Evolutionary conservation across 2,113 vertebrate species (phyloP).

Genomic region (Rhombomys opimus): DNA sequence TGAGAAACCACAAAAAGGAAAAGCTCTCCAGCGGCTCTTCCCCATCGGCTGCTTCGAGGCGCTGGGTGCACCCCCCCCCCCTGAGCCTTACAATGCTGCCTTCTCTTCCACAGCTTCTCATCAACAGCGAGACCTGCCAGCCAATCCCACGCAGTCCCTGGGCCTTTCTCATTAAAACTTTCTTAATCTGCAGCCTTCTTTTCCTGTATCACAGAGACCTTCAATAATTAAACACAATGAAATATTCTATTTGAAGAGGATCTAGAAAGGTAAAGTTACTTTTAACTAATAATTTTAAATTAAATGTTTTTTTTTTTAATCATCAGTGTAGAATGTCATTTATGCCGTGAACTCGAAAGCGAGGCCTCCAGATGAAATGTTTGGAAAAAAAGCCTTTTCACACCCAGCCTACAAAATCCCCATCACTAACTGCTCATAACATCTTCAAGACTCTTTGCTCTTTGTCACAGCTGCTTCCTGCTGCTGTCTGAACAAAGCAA

Average conservation of each 20-base stretch:
- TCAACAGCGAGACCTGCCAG: neutral
- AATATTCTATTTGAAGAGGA: slow-evolving; percentile 58
- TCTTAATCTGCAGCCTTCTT: neutral
- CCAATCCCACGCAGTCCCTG: neutral
- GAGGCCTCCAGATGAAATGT: neutral
- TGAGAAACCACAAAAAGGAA: neutral
- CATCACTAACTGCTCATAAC: neutral
- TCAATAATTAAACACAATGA: slow-evolving; percentile 35
- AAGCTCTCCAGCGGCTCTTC: neutral
- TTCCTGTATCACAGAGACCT: neutral
- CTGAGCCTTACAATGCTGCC: neutral
- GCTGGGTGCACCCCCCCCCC: no score
- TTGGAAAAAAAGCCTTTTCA: neutral
- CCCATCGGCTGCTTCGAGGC: neutral
- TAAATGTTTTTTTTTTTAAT: neutral
- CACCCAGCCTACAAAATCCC: neutral
- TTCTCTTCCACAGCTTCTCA: neutral
- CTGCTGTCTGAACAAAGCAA: neutral
- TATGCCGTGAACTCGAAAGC: slow-evolving; percentile 26
- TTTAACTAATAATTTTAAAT: slow-evolving; percentile 20
- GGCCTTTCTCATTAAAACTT: slow-evolving; percentile 35
- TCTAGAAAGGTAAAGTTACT: slow-evolving; percentile 14
- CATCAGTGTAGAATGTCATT: neutral
- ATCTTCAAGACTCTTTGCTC: neutral
- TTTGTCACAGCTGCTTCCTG: neutral